Conservation (phyloP, 2,797 vertebrate species). For the Erithacus rubecula region DNA sequence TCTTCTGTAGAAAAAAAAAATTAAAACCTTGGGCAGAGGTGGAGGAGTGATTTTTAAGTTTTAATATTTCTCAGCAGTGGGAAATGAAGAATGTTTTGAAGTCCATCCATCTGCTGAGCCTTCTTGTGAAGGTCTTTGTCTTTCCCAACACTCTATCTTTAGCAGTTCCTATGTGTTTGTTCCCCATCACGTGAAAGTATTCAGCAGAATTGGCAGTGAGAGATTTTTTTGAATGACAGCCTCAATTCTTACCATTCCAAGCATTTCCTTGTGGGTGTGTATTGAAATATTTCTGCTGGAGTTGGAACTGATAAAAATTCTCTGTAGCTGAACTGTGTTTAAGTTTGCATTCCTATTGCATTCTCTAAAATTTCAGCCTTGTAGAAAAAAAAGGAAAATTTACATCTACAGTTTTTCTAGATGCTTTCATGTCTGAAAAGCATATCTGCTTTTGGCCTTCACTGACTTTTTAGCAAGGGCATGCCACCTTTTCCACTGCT, state of each 20-base stretch:
- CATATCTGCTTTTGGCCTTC: neutral
- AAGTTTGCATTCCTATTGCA: neutral
- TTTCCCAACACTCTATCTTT: neutral
- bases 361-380: neutral
- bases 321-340: neutral
- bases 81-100: neutral
- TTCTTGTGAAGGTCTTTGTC: neutral
- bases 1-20: neutral
- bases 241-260: neutral
- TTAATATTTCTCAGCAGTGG: neutral
- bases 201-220: neutral
- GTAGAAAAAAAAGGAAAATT: neutral
- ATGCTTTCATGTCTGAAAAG: neutral
- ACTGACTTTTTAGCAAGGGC: neutral
- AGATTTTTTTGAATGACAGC: conserved; percentile 10
- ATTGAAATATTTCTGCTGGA: conserved; percentile 26
- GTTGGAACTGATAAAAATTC: neutral
- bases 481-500: neutral
- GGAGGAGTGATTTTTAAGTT: neutral
- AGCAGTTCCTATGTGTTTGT: neutral
- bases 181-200: neutral
- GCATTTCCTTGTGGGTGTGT: neutral
- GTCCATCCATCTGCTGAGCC: neutral
- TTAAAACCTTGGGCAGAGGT: neutral
- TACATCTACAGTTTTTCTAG: neutral